phyloP scores from a whole-genome alignment of 2,888 invertebrate species.

The Flabesymbios commensalis region DNA sequence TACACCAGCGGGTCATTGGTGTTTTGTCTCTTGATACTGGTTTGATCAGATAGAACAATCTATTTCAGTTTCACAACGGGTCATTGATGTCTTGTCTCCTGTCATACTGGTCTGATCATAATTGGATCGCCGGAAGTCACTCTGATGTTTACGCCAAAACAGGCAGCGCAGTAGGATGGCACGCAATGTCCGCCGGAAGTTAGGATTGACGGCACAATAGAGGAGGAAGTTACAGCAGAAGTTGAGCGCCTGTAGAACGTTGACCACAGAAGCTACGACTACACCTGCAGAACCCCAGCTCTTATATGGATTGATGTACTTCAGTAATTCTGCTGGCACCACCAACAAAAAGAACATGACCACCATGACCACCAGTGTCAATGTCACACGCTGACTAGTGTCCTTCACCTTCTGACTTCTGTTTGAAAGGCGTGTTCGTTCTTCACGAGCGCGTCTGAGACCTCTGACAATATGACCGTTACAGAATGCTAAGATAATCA shows the following conservation, averaged over 20 bases:
- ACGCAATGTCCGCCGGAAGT: slow-evolving; percentile 70
- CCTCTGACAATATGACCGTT: slow-evolving; percentile 49
- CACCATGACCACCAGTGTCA: slow-evolving; percentile 53
- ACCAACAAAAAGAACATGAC: slow-evolving; percentile 53
- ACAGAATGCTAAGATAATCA: slow-evolving; percentile 48
- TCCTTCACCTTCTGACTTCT: not conserved
- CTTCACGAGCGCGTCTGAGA: slow-evolving; percentile 46
- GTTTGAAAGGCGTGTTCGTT: not conserved
- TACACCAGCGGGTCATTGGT: too few species aligned
- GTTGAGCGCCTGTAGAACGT: slow-evolving; percentile 60
- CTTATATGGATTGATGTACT: slow-evolving; percentile 24
- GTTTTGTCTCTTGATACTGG: too few species aligned
- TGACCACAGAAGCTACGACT: slow-evolving; percentile 22
- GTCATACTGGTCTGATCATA: too few species aligned
- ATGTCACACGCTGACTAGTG: slow-evolving; percentile 30
- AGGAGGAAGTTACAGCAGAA: slow-evolving; percentile 79
- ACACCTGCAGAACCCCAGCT: slow-evolving; percentile 14
- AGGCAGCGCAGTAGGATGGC: too few species aligned
- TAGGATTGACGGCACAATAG: slow-evolving; percentile 77
- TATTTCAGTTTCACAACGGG: too few species aligned
- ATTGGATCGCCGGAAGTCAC: too few species aligned
- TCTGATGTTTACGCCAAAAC: too few species aligned
- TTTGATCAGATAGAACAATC: too few species aligned
- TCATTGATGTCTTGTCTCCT: too few species aligned
- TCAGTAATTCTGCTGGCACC: slow-evolving; percentile 49